Evolutionary conservation across 2,888 invertebrate genomes (phyloP), one percentile per base, ranked within the genome.

Genomic region (Tetropium fuscum): DNA sequence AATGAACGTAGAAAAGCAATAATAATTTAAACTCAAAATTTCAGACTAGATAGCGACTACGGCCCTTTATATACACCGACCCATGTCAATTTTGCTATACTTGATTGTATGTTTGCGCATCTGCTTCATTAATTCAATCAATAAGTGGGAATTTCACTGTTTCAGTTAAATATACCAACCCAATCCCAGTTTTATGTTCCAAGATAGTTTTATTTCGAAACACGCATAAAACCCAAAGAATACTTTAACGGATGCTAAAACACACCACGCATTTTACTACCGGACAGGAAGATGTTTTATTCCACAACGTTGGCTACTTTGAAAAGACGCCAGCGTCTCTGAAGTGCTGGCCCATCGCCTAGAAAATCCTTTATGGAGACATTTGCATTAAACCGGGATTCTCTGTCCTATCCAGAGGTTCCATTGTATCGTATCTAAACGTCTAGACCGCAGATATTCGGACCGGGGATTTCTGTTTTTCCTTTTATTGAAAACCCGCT

Each of bases 331-430:
- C n/a, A 22, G 7, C 10, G 25, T 44, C 27, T 22, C 13, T 15
- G 10, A 43, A 51, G 51, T 57, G 57, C 57, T 30, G 51, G 57
- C 49, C 57, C 51, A 48, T 48, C 48, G 34, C 22, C 36, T 15
- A 30, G 41, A 27, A 48, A 40, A 53, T 43, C 53, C 3, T 41
- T 53, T 53, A 36, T 32, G n/a, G 40, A 4, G 43, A 41, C 53
- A 41, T 53, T 53, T 53, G 53, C 53, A 53, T 53, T 25, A 43
- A 53, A 53, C 5, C 11, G n/a, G 32, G 43, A 44, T 44, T 43
- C 32, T 48, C 20, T 36, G 5, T 20, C 20, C 13, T 10, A 13
- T 11, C 13, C 11, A 13, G 6, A 41, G 4, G 18, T 25, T 47
- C 32, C 30, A 19, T 32, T 47, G 45, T 32, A 47, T 47, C 45